These are phyloP conservation scores for Perccottus glenii DNA, from an alignment of 2,113 vertebrate species.

Conservation along the genomic window DNA sequence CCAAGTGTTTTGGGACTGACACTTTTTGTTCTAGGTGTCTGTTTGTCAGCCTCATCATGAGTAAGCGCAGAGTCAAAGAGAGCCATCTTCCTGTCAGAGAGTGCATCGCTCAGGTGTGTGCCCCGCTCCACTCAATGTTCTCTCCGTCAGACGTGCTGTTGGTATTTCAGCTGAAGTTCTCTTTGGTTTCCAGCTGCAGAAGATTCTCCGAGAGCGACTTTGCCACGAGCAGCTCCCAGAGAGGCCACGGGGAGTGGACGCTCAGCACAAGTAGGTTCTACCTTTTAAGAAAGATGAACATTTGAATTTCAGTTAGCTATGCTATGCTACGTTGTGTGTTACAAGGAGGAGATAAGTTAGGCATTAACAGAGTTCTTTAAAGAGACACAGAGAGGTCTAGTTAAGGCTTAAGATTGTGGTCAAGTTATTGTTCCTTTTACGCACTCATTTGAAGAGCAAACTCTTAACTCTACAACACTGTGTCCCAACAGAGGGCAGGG, in stretches of 20 bases:
- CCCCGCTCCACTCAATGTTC: not conserved
- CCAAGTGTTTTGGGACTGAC: no score
- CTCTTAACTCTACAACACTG: no score
- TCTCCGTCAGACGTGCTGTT: not conserved
- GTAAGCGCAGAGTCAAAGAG: conserved; percentile 82
- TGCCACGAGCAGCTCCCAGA: conserved; percentile 77
- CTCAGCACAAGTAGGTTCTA: conserved; percentile 86
- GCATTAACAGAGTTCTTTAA: no score
- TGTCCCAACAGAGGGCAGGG: no score
- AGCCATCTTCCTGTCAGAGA: conserved; percentile 68
- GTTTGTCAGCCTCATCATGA: conserved; percentile 37
- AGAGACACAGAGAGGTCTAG: no score
- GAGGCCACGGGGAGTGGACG: conserved; percentile 81
- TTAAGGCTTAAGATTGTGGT: no score
- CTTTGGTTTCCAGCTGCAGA: conserved; percentile 80
- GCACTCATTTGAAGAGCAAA: no score
- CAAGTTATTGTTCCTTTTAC: no score
- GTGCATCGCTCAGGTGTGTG: conserved; percentile 86
- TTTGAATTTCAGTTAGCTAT: no score
- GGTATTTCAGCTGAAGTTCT: not conserved
- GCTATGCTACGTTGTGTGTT: no score
- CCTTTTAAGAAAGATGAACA: no score
- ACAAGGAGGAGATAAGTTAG: no score
- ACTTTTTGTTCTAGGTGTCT: not conserved
- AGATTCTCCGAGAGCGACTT: conserved; percentile 84